Evolutionary conservation across 2,797 vertebrate genomes (phyloP).

Genomic region (Chiroxiphia lanceolata): DNA sequence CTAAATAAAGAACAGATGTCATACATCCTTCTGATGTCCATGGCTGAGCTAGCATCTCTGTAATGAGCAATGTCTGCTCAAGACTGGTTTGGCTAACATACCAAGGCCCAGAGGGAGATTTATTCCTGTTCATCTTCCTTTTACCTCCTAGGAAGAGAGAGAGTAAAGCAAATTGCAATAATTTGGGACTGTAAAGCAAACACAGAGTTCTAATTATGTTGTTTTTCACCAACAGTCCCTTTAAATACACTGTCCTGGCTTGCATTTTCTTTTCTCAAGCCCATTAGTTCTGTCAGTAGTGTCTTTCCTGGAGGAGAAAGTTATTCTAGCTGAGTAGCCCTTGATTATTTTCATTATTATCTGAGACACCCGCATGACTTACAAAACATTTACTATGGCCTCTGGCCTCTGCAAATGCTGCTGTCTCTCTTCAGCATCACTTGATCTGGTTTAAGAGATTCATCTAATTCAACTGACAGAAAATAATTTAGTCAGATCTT

Average conservation of each 20-base stretch:
- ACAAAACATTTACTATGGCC: not conserved
- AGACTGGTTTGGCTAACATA: not conserved
- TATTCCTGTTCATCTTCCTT: not conserved
- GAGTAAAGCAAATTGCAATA: not conserved
- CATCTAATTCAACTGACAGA: not conserved
- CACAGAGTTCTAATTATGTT: not conserved
- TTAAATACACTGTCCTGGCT: not conserved
- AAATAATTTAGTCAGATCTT: not conserved
- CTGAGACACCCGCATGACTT: not conserved
- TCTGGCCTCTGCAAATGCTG: not conserved
- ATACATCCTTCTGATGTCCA: not conserved
- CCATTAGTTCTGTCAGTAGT: not conserved
- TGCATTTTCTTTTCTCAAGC: not conserved
- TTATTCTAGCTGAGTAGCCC: not conserved
- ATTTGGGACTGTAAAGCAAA: slow-evolving; percentile 17
- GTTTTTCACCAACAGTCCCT: not conserved
- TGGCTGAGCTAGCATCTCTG: not conserved
- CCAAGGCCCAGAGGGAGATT: not conserved
- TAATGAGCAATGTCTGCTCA: not conserved
- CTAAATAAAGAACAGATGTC: not conserved
- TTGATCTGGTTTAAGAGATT: slow-evolving; percentile 1
- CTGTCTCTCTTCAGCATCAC: not conserved
- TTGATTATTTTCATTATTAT: slow-evolving; percentile 16
- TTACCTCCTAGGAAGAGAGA: not conserved
- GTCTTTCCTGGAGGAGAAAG: not conserved